phyloP scores from a whole-genome alignment of 1,140 invertebrate species.

The Mizuhopecten yessoensis region DNA sequence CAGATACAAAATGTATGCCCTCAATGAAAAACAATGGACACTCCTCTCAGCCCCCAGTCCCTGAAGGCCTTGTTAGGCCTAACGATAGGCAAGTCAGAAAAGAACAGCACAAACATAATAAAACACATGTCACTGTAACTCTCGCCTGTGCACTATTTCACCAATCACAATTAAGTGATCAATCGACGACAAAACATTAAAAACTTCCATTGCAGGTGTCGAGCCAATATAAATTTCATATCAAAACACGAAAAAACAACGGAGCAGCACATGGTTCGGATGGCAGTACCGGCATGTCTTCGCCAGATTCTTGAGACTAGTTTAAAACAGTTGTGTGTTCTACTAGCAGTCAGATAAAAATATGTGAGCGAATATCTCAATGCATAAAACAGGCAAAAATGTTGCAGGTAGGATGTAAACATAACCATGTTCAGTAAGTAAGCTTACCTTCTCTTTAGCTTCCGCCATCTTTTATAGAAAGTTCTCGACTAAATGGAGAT shows the following conservation, averaged over 20 bases:
- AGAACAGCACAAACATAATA: too few relatives aligned
- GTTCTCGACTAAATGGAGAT: not conserved
- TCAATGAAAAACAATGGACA: too few relatives aligned
- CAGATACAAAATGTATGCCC: too few relatives aligned
- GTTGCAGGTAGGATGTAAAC: not conserved
- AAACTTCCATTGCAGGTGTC: not conserved
- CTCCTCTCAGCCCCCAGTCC: too few relatives aligned
- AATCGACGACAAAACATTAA: too few relatives aligned
- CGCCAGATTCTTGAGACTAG: not conserved
- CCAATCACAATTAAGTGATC: too few relatives aligned
- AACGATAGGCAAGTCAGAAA: too few relatives aligned
- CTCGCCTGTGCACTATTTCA: too few relatives aligned
- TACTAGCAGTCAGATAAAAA: not conserved
- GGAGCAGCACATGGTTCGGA: constrained; percentile 1
- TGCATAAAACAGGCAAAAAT: not conserved
- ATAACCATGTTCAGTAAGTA: not conserved
- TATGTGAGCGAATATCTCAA: not conserved
- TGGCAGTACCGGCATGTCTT: not conserved
- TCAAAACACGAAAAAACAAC: not conserved
- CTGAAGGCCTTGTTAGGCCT: too few relatives aligned
- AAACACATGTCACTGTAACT: too few relatives aligned
- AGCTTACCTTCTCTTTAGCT: not conserved
- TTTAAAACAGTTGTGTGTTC: not conserved
- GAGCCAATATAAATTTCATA: not conserved
- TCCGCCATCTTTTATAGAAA: constrained; percentile 24